A percentile compares a stretch with the other conserved stretches of the same genome.
Conservation (phyloP, 2,888 invertebrate species). For the Sipha maydis region DNA sequence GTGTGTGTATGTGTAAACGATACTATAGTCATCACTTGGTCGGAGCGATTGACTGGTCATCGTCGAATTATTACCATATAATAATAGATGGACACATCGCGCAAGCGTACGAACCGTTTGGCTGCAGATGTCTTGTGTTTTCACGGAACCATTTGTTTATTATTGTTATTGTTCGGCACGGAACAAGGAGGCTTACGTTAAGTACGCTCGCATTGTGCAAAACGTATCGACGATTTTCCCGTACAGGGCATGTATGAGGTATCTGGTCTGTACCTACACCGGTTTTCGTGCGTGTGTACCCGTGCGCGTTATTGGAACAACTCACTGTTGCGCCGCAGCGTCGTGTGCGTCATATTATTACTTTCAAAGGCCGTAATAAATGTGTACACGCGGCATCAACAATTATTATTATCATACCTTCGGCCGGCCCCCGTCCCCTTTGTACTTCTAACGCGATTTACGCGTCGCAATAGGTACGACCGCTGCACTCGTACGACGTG, state of each 20-base stretch:
- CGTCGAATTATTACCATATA: neutral
- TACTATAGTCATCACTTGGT: too few species aligned
- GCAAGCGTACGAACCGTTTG: neutral
- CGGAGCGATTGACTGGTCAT: neutral
- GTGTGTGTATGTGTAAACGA: too few species aligned
- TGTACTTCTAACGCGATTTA: constrained; percentile 4
- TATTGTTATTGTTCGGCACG: neutral
- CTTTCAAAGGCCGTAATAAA: neutral
- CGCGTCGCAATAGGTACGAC: neutral
- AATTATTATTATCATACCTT: neutral
- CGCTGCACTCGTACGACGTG: too few species aligned
- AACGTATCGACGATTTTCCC: too few species aligned
- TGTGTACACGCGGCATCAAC: neutral
- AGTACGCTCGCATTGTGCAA: neutral
- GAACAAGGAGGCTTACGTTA: neutral
- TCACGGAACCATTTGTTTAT: neutral
- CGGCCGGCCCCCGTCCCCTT: neutral
- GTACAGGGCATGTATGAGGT: too few species aligned
- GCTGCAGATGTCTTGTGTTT: neutral
- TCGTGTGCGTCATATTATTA: neutral
- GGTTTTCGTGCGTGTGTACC: neutral
- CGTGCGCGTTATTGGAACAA: neutral
- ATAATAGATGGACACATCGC: neutral
- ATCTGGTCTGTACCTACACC: too few species aligned
- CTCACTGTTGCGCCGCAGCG: neutral